Conservation (phyloP, 2,797 vertebrate genomes). For the Mastacembelus armatus region DNA sequence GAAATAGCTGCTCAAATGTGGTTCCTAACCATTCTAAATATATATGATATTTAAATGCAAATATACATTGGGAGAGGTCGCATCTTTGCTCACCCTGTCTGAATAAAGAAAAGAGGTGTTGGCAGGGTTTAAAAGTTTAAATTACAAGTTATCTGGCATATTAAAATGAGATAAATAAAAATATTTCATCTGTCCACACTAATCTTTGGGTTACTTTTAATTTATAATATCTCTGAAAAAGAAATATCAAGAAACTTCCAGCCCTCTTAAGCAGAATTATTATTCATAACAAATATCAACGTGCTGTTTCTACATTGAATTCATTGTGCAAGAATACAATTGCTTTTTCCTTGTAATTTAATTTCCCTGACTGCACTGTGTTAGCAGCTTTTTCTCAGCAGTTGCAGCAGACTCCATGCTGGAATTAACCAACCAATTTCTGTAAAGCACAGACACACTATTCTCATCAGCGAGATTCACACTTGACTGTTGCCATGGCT, state of each 20-base stretch:
- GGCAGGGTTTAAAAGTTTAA: constrained; percentile 34
- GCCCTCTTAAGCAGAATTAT: not conserved
- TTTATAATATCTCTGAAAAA: not conserved
- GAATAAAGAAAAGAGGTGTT: constrained; percentile 20
- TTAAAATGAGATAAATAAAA: constrained; percentile 9
- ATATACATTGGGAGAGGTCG: constrained; percentile 33
- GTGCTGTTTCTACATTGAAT: not conserved
- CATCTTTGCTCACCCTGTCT: constrained; percentile 34
- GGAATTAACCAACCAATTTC: constrained; percentile 71
- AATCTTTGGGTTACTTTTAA: not conserved
- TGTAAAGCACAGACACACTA: constrained; percentile 65
- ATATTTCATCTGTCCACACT: not conserved
- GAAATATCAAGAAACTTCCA: not conserved
- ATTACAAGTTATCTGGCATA: constrained; percentile 24
- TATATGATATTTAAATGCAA: constrained; percentile 41
- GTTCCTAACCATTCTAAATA: constrained; percentile 25
- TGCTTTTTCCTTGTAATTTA: constrained; percentile 21
- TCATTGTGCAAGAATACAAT: constrained; percentile 21
- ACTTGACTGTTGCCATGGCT: constrained; percentile 84
- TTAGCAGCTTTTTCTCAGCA: constrained; percentile 40
- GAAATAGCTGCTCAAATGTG: constrained; percentile 28
- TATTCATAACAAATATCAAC: not conserved
- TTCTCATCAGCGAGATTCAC: constrained; percentile 70
- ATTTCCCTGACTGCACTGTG: constrained; percentile 40
- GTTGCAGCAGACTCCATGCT: constrained; percentile 24